Conservation (phyloP, 1,140 invertebrate genomes). For the Drosophila leontia region DNA sequence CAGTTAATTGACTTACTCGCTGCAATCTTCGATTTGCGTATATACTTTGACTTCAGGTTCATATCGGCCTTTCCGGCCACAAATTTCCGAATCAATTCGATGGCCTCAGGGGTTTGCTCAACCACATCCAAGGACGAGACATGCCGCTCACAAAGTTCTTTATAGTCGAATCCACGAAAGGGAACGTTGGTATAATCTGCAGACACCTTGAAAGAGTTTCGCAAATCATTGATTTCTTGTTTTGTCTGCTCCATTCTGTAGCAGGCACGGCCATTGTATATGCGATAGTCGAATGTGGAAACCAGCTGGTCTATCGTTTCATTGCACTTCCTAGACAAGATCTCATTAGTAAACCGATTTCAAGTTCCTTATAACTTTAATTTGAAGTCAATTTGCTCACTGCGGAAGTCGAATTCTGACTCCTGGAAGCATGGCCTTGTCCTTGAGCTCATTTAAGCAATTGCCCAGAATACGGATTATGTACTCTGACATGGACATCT, state of each 20-base stretch:
- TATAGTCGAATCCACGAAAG: conserved; percentile 14
- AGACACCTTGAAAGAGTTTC: not conserved
- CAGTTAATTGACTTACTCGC: not conserved
- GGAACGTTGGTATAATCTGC: conserved; percentile 3
- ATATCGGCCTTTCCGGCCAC: not conserved
- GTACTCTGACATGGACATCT: not conserved
- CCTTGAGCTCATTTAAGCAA: not conserved
- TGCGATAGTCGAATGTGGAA: conserved; percentile 17
- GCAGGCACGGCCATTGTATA: conserved; percentile 8
- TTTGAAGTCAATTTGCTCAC: conserved; percentile 1
- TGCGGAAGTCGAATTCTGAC: not conserved
- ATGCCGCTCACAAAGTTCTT: not conserved
- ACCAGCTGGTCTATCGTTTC: conserved; percentile 1
- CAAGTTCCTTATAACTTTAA: not conserved
- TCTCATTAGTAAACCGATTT: not conserved
- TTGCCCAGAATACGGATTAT: not conserved
- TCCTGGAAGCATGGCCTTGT: conserved; percentile 9
- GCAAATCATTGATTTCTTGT: not conserved
- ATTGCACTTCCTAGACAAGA: not conserved
- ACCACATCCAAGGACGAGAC: fast-evolving
- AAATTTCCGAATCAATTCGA: conserved; percentile 10
- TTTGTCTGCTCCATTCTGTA: conserved; percentile 2
- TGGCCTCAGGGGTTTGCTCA: not conserved
- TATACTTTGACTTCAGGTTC: not conserved
- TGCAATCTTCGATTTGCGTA: not conserved